Base-by-base conservation (phyloP, 2,888 invertebrate species). In the Brachypalpus laphriformis region DNA sequence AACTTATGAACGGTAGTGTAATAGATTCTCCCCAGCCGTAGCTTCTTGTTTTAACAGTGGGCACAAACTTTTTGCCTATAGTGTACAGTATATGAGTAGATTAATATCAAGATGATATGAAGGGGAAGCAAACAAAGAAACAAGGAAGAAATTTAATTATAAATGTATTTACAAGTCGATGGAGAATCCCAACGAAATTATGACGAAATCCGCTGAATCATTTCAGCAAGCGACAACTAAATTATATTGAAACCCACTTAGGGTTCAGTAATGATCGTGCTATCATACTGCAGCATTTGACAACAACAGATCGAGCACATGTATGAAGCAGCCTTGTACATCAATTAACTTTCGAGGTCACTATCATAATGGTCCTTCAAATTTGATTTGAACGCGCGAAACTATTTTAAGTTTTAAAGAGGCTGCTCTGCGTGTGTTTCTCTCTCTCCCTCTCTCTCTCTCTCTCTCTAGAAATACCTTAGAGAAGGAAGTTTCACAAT, bases 271-370 rank as follows among this genome's bases (percentile, higher is more conserved):
- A n/a, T 37, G 22, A 9, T 22, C 22, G n/a, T 3, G 25, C 16
- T 25, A 40, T 8, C 56, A 16, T 18, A 16, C 3, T n/a, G n/a
- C 49, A 45, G n/a, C 20, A 45, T 42, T 59, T 22, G 37, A 14
- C 4, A 31, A 22, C 16, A 31, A 45, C 9, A 47, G 5, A 54
- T 31, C 9, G 31, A 56, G n/a, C 31, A 31, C 42, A 16, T 3
- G 14, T 20, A 16, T 45, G 3, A 18, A 51, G 22, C 14, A 77
- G 54, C 71, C 59, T 82, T 82, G 71, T 71, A 77, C 34, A 34
- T 16, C 11, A 42, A 56, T 47, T 25, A 54, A 71, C 18, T 45
- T n/a, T 59, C 72, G 66, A 82, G 82, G 72, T 77, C 77, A 61
- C n/a, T 63, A 51, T 66, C 59, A 59, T 31, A 65, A 59, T 71